These are phyloP conservation scores for Listronotus oregonensis DNA, from an alignment of 1,140 invertebrate species.

Conservation along the genomic window DNA sequence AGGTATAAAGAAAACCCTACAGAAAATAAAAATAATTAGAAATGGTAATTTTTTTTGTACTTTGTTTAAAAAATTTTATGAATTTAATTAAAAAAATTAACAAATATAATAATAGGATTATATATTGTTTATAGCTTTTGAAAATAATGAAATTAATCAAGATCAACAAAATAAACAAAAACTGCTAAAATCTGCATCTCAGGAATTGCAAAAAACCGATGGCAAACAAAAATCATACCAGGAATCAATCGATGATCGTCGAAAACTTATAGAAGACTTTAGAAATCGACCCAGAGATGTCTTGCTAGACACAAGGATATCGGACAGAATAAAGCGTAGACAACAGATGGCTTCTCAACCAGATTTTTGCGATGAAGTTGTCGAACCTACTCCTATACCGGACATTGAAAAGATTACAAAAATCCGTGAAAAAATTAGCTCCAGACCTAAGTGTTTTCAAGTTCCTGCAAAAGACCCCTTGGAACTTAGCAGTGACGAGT, in stretches of 20 bases:
- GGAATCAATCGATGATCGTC: slow-evolving; percentile 2
- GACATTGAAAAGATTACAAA: slow-evolving; percentile 10
- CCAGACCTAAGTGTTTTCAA: neutral
- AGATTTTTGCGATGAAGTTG: slow-evolving; percentile 35
- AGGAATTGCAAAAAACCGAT: neutral
- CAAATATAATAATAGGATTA: too few species aligned
- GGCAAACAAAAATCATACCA: neutral
- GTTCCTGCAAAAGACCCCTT: slow-evolving; percentile 9
- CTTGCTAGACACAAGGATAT: slow-evolving; percentile 43
- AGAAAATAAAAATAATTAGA: too few species aligned
- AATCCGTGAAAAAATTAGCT: slow-evolving; percentile 8
- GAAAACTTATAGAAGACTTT: slow-evolving; percentile 22
- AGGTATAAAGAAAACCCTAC: too few species aligned
- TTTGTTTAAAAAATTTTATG: too few species aligned
- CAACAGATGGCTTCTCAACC: slow-evolving; percentile 30
- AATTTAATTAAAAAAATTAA: too few species aligned
- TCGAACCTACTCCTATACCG: slow-evolving; percentile 11
- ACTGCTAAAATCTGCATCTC: neutral
- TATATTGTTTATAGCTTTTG: too few species aligned
- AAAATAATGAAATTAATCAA: too few species aligned
- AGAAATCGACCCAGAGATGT: slow-evolving; percentile 9
- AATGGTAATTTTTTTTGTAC: too few species aligned
- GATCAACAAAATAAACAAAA: too few species aligned
- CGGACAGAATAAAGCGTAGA: slow-evolving; percentile 45
- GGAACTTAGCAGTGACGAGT: slow-evolving; percentile 33